Evolutionary conservation across 2,888 invertebrate species (phyloP).

Genomic region (Octonoba sinensis): DNA sequence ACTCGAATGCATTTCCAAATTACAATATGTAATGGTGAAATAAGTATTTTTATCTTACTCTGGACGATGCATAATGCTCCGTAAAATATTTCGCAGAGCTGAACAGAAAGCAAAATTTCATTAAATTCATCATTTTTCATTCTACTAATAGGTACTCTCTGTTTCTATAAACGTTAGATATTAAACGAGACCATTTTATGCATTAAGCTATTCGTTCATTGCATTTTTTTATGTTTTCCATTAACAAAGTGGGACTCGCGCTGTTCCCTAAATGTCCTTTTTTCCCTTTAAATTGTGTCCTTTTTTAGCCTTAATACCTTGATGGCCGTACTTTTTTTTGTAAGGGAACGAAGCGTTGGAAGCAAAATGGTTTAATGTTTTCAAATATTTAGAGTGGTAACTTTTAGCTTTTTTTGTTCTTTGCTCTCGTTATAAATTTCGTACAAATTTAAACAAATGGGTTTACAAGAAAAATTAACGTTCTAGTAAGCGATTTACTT

Average conservation of each 20-base stretch:
- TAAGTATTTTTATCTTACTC: too few relatives aligned
- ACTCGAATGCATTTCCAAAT: too few relatives aligned
- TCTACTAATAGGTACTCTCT: constrained; percentile 15
- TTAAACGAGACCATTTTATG: constrained; percentile 5
- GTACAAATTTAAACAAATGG: too few relatives aligned
- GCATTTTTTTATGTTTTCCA: constrained; percentile 34
- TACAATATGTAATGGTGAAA: too few relatives aligned
- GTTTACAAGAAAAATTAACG: too few relatives aligned
- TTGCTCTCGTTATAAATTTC: too few relatives aligned
- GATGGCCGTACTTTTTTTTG: background rate
- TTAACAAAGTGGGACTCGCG: constrained; percentile 33
- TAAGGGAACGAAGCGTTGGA: too few relatives aligned
- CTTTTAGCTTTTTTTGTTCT: too few relatives aligned
- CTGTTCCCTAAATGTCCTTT: background rate
- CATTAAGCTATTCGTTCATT: background rate
- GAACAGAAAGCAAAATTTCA: constrained; percentile 4
- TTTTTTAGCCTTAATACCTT: background rate
- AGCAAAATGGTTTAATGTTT: background rate
- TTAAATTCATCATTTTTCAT: constrained; percentile 26
- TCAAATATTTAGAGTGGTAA: background rate
- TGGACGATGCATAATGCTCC: too few relatives aligned
- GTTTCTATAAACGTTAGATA: constrained; percentile 33
- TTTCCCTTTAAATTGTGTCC: background rate
- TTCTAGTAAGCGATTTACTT: too few relatives aligned
- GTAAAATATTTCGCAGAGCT: too few relatives aligned